A percentile compares a stretch with the other conserved stretches of the same genome.
Evolutionary conservation across 2,113 vertebrate genomes (phyloP).

Genomic region (Chionodraco myersi): DNA sequence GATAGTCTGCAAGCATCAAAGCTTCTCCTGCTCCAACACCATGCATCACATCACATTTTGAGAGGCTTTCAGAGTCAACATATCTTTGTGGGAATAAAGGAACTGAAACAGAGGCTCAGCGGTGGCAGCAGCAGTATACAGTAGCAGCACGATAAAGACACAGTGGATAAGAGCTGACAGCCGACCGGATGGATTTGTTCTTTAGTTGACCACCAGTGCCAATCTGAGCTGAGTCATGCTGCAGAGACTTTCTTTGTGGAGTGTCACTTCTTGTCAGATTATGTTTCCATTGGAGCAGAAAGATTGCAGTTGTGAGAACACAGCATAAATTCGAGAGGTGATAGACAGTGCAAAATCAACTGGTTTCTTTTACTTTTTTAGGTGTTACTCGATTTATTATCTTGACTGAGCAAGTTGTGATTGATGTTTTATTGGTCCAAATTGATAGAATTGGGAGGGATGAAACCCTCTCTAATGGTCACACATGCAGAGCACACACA

Average conservation of each 20-base stretch:
- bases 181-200: conserved; percentile 39
- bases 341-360: neutral
- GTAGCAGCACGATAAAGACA: conserved; percentile 35
- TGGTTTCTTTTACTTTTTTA: neutral
- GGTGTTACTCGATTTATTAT: no score
- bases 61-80: conserved; percentile 5
- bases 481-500: no score
- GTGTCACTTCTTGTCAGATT: conserved; percentile 53
- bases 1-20: neutral
- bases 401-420: no score
- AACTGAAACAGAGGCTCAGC: conserved; percentile 17
- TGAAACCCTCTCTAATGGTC: no score
- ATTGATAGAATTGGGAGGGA: no score
- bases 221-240: conserved; percentile 54
- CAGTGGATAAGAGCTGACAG: conserved; percentile 61
- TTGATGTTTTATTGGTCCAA: no score
- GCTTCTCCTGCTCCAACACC: neutral
- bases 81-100: conserved; percentile 1
- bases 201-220: conserved; percentile 47
- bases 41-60: conserved; percentile 11
- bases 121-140: conserved; percentile 38
- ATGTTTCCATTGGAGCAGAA: conserved; percentile 16
- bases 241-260: conserved; percentile 24
- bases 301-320: conserved; percentile 39
- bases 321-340: conserved; percentile 25